Evolutionary conservation across 2,113 vertebrate species (phyloP).

Genomic region (Phocoena sinus): DNA sequence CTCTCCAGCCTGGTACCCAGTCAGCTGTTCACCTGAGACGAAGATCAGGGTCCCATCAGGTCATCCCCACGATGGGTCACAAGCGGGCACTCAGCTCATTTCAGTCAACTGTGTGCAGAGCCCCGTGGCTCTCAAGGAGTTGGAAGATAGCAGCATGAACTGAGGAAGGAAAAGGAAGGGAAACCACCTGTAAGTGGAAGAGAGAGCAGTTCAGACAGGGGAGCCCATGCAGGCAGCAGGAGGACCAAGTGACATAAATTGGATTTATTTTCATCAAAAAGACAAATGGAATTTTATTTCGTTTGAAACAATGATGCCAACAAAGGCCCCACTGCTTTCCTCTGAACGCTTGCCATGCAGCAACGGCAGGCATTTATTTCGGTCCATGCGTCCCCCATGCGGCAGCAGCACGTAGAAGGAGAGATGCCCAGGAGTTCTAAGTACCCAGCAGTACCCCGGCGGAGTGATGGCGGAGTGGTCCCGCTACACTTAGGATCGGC

Average conservation of each 20-base stretch:
- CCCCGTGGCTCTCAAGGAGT: background rate
- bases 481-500: background rate
- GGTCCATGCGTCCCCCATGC: rapidly evolving
- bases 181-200: background rate
- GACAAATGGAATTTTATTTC: background rate
- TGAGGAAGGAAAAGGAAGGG: background rate
- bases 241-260: background rate
- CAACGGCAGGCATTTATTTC: background rate
- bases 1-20: background rate
- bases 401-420: rapidly evolving
- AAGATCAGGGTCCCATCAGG: background rate
- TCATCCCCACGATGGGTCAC: background rate
- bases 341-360: background rate
- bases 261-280: background rate
- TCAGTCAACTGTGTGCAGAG: background rate
- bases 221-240: rapidly evolving
- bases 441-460: no score
- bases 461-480: rapidly evolving
- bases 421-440: no score
- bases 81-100: background rate
- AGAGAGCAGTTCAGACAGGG: background rate
- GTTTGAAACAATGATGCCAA: background rate
- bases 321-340: background rate
- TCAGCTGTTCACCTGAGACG: background rate
- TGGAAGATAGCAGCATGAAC: background rate